Evolutionary conservation across 2,888 invertebrate genomes (phyloP).

Genomic region (Amblyteles armatorius): DNA sequence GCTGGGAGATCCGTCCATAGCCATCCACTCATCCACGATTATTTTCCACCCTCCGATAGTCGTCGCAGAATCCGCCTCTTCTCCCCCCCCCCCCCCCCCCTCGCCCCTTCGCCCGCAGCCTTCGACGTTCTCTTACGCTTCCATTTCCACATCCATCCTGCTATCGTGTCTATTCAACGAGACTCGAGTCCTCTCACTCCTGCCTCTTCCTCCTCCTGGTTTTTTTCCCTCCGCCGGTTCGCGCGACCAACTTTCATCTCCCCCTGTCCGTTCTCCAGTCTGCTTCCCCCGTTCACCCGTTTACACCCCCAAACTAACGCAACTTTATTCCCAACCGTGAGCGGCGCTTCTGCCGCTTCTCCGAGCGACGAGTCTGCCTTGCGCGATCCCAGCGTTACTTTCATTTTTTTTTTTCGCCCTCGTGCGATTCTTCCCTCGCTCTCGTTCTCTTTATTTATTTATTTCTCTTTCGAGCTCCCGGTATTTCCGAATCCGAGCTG

Average conservation of each 20-base stretch:
- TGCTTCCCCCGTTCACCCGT: conserved; percentile 60
- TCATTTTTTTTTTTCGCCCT: conserved; percentile 56
- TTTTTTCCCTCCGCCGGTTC: conserved; percentile 61
- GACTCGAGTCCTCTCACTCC: conserved; percentile 50
- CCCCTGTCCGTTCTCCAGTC: conserved; percentile 57
- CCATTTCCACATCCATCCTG: conserved; percentile 39
- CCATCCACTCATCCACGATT: conserved; percentile 78
- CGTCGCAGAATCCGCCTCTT: conserved; percentile 34
- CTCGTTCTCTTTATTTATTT: not conserved
- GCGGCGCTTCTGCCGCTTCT: conserved; percentile 28
- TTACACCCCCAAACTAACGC: conserved; percentile 65
- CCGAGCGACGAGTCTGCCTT: conserved; percentile 43
- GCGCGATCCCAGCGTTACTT: conserved; percentile 49
- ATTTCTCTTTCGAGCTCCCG: conserved; percentile 11
- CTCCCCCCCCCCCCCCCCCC: conserved; percentile 31
- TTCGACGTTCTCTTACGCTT: conserved; percentile 47
- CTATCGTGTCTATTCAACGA: conserved; percentile 55
- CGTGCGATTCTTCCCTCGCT: conserved; percentile 28
- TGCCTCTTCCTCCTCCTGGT: conserved; percentile 36
- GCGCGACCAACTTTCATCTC: conserved; percentile 48
- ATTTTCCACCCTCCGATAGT: conserved; percentile 74
- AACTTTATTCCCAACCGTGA: conserved; percentile 59
- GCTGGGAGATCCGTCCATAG: conserved; percentile 67
- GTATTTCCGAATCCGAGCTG: not conserved
- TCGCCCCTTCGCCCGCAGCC: conserved; percentile 52